phyloP scores from a whole-genome alignment of 1,140 invertebrate species.

The Campodea augens region DNA sequence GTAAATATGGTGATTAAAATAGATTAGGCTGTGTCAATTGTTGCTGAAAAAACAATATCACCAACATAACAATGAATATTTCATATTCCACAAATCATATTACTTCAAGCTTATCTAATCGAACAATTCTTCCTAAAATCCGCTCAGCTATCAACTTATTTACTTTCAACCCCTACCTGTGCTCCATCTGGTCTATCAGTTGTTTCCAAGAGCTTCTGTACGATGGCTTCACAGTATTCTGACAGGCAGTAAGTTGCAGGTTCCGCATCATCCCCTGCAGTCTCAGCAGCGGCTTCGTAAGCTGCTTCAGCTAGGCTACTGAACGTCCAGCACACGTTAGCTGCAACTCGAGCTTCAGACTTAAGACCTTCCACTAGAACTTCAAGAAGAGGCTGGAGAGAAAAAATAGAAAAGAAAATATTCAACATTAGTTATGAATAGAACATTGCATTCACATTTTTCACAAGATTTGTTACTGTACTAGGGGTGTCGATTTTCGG shows the following conservation, averaged over 20 bases:
- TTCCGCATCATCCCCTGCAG: conserved; percentile 46
- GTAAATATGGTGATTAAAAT: no score
- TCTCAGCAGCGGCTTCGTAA: conserved; percentile 45
- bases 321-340: conserved; percentile 99
- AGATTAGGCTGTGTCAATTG: no score
- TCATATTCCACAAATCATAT: no score
- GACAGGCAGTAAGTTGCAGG: conserved; percentile 89
- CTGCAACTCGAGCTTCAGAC: conserved; percentile 85
- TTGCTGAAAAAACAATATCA: no score
- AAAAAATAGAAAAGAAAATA: conserved; percentile 1
- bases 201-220: conserved; percentile 75
- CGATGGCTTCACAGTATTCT: conserved; percentile 80
- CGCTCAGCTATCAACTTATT: no score
- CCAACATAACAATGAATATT: neutral
- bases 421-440: no score
- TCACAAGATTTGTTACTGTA: no score
- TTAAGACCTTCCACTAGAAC: conserved; percentile 73
- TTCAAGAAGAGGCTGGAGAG: conserved; percentile 48
- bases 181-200: conserved; percentile 77
- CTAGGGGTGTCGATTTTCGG: no score
- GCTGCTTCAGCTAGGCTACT: conserved; percentile 93
- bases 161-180: no score
- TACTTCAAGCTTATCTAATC: no score
- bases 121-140: no score
- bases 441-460: no score